Base-by-base conservation (phyloP, 2,113 vertebrate genomes). In the Albula goreensis region DNA sequence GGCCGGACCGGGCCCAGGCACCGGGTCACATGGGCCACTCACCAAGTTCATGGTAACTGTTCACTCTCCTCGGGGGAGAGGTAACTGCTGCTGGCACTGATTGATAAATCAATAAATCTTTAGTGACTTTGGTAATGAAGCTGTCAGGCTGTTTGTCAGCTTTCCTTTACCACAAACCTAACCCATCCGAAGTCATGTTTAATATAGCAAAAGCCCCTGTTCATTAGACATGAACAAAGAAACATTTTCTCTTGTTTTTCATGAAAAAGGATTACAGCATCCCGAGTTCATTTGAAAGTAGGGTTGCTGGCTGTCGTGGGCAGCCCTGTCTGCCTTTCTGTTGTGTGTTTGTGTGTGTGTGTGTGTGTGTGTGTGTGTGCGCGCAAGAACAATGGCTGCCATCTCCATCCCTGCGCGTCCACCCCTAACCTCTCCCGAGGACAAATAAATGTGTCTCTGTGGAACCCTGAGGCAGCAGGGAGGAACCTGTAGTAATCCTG, bases 31-130 rank as follows among this genome's bases (percentile, higher is more conserved):
- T 88, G 89, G 91, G 91, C 90, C 2, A 2, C 25, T 22, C 93
- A 95, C 94, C 92, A 94, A 94, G 96, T 96, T 97, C 94, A 93
- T 93, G 93, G 93, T 96, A 96, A 97, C 96, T 96, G 95, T 94
- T 94, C 93, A 93, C 93, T 95, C 93, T 94, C 96, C 95, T 92
- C 50, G 90, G 94, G 96, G 96, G 94, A 87, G 90, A 94, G 96
- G 92, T 93, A 94, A 94, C 92, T 83, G 95, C 96, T 94, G 10
- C 89, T 92, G 96, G 97, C 94, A 88, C 94, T 97, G 94, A 98
- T 97, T 98, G 96, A 97, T 97, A 97, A 98, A 97, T 97, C 97
- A 97, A 97, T 98, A 98, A 97, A 98, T 98, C 97, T 97, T 97
- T 97, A 97, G 96, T 94, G 94, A 95, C 94, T 94, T 96, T 95